Conservation (phyloP, 2,888 invertebrate species). For the Dasypogon diadema region DNA sequence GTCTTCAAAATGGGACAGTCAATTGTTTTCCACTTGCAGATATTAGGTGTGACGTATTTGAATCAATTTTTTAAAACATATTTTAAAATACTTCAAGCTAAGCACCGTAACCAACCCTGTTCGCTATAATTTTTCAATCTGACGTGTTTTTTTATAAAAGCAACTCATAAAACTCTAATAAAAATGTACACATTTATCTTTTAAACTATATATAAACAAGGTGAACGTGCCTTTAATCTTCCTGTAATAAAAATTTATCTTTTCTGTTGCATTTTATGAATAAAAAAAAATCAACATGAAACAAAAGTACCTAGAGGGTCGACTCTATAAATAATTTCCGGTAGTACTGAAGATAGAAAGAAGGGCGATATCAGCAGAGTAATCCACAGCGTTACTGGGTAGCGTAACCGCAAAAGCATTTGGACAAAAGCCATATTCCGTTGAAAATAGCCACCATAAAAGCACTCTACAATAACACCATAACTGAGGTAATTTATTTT, state of each 20-base stretch:
- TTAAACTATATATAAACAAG: neutral
- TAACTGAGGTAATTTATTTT: constrained; percentile 7
- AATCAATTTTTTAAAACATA: no score
- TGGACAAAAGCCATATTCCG: constrained; percentile 48
- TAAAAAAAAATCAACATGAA: neutral
- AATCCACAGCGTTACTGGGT: constrained; percentile 57
- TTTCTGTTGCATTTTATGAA: constrained; percentile 14
- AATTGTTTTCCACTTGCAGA: no score
- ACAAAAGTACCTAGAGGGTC: constrained; percentile 66
- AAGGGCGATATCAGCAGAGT: constrained; percentile 63
- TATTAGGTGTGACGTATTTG: no score
- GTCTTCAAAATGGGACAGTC: no score
- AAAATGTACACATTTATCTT: constrained; percentile 16
- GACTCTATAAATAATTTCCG: constrained; percentile 68
- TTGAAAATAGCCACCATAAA: constrained; percentile 44
- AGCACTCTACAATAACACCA: constrained; percentile 42
- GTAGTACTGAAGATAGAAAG: constrained; percentile 64
- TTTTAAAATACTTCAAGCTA: no score
- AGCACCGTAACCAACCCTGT: no score
- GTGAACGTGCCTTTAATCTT: neutral
- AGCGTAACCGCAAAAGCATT: constrained; percentile 42
- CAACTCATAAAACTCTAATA: neutral
- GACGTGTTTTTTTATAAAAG: neutral
- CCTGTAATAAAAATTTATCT: constrained; percentile 30
- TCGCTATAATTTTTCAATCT: no score